Evolutionary conservation across 2,797 vertebrate species (phyloP), one percentile per base, ranked within the genome.

Genomic region (Tadarida brasiliensis): DNA sequence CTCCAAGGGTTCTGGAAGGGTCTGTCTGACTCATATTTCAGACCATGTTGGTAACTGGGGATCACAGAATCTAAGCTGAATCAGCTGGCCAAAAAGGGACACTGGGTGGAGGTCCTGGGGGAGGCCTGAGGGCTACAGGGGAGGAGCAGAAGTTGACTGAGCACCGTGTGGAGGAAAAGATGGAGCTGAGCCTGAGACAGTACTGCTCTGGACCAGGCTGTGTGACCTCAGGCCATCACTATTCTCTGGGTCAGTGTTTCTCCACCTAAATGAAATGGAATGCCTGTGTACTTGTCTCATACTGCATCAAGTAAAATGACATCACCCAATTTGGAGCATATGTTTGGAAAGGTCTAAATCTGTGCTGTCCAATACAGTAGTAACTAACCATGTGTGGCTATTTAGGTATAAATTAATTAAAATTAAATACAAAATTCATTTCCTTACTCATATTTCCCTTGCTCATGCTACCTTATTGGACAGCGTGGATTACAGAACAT

Each of bases 391-490:
- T 17, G 19, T 44, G 39, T 85, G 81, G 33, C 51, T 90, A n/a
- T 70, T 77, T 90, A 85, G 47, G 15, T 76, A 91, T 88, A 90
- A 67, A 54, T 44, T 44, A 87, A 73, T 93, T 81, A 76, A 76
- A 82, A 90, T 17, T 63, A 16, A 35, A 76, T 56, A 59, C 57
- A 77, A 63, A 61, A 28, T 57, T 89, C 57, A 67, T 71, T 92
- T 74, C 71, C 17, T 30, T 81, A 49, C 85, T 84, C 35, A 77
- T 4, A 51, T 80, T 63, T 87, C 67, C 85, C 47, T 89, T 86
- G 84, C n/a, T 87, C 39, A 83, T 44, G 57, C 71, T 81, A 54
- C 68, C 57, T 89, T 47, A 57, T 2, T 44, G 82, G 85, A 39
- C 39, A 92, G n/a, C 1, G 5, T 61, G 7, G 57, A 71, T 56